Evolutionary conservation across 2,888 invertebrate genomes (phyloP).

Genomic region (Xanthostigma xanthostigma): DNA sequence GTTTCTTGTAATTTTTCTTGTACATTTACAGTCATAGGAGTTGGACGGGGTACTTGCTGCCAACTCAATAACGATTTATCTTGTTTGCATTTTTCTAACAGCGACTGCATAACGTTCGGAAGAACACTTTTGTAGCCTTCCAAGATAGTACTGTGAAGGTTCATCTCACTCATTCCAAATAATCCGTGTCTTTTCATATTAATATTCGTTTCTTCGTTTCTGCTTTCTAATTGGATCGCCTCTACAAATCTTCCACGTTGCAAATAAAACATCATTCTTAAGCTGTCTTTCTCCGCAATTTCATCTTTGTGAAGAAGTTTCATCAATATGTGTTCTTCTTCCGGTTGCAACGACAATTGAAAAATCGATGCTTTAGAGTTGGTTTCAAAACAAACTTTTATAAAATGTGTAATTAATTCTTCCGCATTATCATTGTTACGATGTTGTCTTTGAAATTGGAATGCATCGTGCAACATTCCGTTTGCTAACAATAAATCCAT

Average conservation of each 20-base stretch:
- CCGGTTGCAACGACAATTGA: conserved; percentile 40
- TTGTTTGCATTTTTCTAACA: conserved; percentile 20
- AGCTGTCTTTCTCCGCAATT: conserved; percentile 43
- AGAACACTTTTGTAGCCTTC: conserved; percentile 10
- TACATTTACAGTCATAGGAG: conserved; percentile 43
- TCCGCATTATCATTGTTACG: conserved; percentile 31
- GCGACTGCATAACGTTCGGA: conserved; percentile 21
- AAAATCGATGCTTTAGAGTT: conserved; percentile 42
- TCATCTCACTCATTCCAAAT: conserved; percentile 18
- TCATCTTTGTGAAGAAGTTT: conserved; percentile 37
- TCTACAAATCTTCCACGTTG: conserved; percentile 41
- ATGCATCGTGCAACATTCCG: conserved; percentile 47
- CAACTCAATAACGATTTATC: conserved; percentile 12
- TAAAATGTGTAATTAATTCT: conserved; percentile 42
- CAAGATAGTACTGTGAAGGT: conserved; percentile 14
- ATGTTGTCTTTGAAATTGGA: conserved; percentile 44
- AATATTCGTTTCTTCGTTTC: conserved; percentile 10
- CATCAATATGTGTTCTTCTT: conserved; percentile 53
- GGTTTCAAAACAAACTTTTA: conserved; percentile 40
- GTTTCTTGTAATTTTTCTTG: conserved; percentile 25
- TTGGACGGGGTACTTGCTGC: conserved; percentile 31
- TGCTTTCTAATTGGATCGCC: conserved; percentile 33
- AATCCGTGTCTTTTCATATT: conserved; percentile 18
- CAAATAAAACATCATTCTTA: conserved; percentile 55
- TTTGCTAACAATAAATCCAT: conserved; percentile 47